Conservation (phyloP, 2,888 invertebrate species). For the Lutraria lutraria region DNA sequence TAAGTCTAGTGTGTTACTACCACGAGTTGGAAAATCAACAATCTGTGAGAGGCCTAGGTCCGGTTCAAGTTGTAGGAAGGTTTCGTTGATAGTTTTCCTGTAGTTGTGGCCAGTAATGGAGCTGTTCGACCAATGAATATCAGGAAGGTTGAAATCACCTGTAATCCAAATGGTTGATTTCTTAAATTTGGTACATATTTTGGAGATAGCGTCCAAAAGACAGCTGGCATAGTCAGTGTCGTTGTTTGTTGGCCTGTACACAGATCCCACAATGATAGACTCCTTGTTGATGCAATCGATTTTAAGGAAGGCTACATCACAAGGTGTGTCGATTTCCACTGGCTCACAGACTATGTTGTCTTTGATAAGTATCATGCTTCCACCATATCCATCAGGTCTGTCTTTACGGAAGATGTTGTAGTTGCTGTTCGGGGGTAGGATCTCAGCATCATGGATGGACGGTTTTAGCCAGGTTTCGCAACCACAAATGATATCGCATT, state of each 20-base stretch:
- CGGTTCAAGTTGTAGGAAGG: neutral
- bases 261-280: too few relatives aligned
- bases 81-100: neutral
- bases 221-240: too few relatives aligned
- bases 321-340: conserved; percentile 11
- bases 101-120: neutral
- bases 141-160: neutral
- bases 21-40: conserved; percentile 35
- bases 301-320: neutral
- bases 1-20: conserved; percentile 36
- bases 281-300: too few relatives aligned
- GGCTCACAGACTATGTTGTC: conserved; percentile 11
- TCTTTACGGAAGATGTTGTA: neutral
- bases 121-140: neutral
- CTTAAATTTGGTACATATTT: neutral
- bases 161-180: neutral
- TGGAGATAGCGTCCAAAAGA: neutral
- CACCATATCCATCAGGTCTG: neutral
- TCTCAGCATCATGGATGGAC: neutral
- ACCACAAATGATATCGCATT: neutral
- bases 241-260: too few relatives aligned
- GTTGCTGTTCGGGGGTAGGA: neutral
- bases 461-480: too few relatives aligned
- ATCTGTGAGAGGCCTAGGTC: conserved; percentile 30
- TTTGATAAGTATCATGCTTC: neutral